Evolutionary conservation across 2,888 invertebrate species (phyloP).

Genomic region (Tenthredo distinguenda): DNA sequence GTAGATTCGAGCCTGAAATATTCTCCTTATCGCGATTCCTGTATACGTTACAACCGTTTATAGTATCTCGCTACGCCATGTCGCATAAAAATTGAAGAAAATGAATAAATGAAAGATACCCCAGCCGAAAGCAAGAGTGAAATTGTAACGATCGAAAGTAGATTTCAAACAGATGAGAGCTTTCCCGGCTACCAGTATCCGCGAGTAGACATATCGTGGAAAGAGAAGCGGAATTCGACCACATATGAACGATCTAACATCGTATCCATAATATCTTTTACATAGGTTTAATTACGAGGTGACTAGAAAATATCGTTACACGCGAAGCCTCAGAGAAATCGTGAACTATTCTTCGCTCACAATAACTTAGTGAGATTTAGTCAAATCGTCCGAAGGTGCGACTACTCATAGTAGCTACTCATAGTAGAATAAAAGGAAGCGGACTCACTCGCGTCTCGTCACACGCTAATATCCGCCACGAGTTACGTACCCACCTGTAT

Average conservation of each 20-base stretch:
- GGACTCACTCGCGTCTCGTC: background rate
- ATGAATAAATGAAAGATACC: background rate
- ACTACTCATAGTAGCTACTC: background rate
- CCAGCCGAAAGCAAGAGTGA: conserved; percentile 27
- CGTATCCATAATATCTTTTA: background rate
- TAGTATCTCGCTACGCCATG: background rate
- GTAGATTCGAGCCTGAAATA: background rate
- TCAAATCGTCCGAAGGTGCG: background rate
- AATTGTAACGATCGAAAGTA: conserved; percentile 32
- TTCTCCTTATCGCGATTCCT: background rate
- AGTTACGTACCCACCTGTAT: background rate
- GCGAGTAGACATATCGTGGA: background rate
- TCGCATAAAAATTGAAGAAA: background rate
- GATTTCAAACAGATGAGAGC: background rate
- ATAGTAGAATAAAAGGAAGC: background rate
- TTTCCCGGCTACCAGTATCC: conserved; percentile 19
- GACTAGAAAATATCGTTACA: background rate
- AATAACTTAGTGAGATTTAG: background rate
- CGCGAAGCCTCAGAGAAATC: background rate
- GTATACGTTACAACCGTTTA: background rate
- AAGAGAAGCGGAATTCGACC: background rate
- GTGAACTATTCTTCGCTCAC: background rate
- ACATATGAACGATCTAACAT: background rate
- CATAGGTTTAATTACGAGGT: background rate
- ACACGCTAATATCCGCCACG: background rate